Evolutionary conservation across 2,888 invertebrate species (phyloP), one percentile per base, ranked within the genome.

Genomic region (Philaethria dido): DNA sequence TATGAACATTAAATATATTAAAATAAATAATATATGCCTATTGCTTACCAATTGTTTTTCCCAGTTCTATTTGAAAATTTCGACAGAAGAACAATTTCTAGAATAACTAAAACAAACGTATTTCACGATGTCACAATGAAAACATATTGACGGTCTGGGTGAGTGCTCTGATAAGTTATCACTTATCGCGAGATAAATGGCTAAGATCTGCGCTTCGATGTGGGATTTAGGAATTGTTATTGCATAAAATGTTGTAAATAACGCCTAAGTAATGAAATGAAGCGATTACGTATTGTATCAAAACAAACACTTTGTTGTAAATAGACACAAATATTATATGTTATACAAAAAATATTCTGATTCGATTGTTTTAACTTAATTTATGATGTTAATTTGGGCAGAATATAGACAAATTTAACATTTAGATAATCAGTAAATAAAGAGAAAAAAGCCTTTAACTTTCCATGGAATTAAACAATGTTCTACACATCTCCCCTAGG

Each of bases 111-210:
- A 29, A 14, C 45, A 14, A 16, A 60, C 33, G 60, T 47, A 45
- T n/a, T 47, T 9, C 45, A 33, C 63, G 60, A 22, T 70, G 63
- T 61, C 61, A 61, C 66, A 70, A 68, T 55, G 72, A 72, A 73
- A 73, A 70, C 73, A 73, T 71, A 66, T 71, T 68, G 67, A 67
- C 36, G 44, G 57, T 22, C 22, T n/a, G 18, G 20, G 20, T 39
- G 42, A 66, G 67, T 74, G 73, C 72, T 66, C 54, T 36, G 63
- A 44, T 59, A 60, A 39, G 67, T 59, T 75, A 75, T 70, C 72
- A 50, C 20, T 70, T 73, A 75, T 73, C 72, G 66, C 44, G 16
- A 60, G 59, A 60, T 60, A 45, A 45, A 45, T 25, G 13, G 39
- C 44, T 11, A 16, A 60, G 45, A 60, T 60, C 25, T 60, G 20